phyloP scores from a whole-genome alignment of 2,888 invertebrate species.

The Meteorus cinctellus region DNA sequence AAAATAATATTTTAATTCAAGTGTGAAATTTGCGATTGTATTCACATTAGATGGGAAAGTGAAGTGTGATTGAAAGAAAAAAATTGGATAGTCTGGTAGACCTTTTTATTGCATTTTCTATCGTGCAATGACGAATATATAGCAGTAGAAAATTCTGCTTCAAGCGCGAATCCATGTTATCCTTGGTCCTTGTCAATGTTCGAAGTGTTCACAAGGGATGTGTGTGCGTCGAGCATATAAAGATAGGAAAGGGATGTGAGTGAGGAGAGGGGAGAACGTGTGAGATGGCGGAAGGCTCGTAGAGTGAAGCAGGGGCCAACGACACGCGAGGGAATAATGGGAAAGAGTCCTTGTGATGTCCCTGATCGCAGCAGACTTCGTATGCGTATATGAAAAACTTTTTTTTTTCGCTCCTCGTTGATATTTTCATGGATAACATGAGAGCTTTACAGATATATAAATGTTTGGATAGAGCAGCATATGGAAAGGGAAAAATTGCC shows the following conservation, averaged over 20 bases:
- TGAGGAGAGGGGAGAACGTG: background rate
- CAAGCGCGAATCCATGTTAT: slow-evolving; percentile 49
- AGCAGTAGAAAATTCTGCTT: slow-evolving; percentile 40
- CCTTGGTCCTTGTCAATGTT: slow-evolving; percentile 3
- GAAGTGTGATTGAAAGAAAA: background rate
- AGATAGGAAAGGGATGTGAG: background rate
- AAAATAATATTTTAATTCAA: too few relatives aligned
- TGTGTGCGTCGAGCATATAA: background rate
- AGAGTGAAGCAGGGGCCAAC: background rate
- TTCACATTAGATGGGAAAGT: background rate
- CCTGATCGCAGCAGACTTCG: slow-evolving; percentile 3
- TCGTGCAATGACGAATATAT: background rate
- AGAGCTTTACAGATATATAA: background rate
- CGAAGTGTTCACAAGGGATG: slow-evolving; percentile 39
- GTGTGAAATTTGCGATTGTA: too few relatives aligned
- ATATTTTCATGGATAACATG: slow-evolving; percentile 15
- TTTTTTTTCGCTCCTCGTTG: slow-evolving; percentile 2
- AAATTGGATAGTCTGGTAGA: background rate
- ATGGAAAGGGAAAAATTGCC: slow-evolving; percentile 11
- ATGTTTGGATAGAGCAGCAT: background rate
- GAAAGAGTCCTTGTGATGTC: slow-evolving; percentile 8
- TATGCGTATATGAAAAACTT: background rate
- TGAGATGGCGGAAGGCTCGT: background rate
- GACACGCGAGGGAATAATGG: slow-evolving; percentile 13
- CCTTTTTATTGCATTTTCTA: background rate